Evolutionary conservation across 2,888 invertebrate species (phyloP), one percentile per base, ranked within the genome.

Genomic region (Trichogramma dendrolimi): DNA sequence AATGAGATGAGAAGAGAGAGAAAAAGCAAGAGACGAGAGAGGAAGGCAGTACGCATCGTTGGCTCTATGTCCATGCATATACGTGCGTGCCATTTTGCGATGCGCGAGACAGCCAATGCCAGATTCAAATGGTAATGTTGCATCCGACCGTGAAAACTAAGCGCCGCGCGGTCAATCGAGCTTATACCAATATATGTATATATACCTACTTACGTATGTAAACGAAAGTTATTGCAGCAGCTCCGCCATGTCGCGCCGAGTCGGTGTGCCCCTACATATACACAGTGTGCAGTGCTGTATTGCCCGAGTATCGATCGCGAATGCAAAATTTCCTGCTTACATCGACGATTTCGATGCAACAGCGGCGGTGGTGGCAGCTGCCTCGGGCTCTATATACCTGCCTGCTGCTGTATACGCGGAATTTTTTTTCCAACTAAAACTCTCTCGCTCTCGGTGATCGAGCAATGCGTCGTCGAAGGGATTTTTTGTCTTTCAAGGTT

Each of bases 111-210:
- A n/a, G 27, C 10, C 38, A 8, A 10, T 38, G 47, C 42, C 57
- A 57, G 43, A 62, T 65, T 65, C 58, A 60, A 62, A 65, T 65
- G 62, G 55, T 62, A 62, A 65, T 65, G 58, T n/a, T 11, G 46
- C 38, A 14, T n/a, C 57, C 65, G 62, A 62, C 65, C 65, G 60
- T 65, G 62, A 65, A 65, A 65, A 62, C 55, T 52, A 55, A 14
- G 52, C 10, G 54, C 54, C 5, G 6, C 40, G 46, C n/a, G 47
- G 48, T 27, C 27, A 27, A 27, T 27, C 27, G 27, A 27, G 27
- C 27, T 27, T 27, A 27, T 27, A 27, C 27, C 27, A 27, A 27
- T 27, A 27, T 27, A 27, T 27, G 27, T 27, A 27, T 27, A 27
- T 27, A 27, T 27, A 27, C 27, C 27, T 46, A 14, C 46, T 46